Evolutionary conservation across 2,888 invertebrate species (phyloP), one percentile per base, ranked within the genome.

Genomic region (Drosophila paranaensis): DNA sequence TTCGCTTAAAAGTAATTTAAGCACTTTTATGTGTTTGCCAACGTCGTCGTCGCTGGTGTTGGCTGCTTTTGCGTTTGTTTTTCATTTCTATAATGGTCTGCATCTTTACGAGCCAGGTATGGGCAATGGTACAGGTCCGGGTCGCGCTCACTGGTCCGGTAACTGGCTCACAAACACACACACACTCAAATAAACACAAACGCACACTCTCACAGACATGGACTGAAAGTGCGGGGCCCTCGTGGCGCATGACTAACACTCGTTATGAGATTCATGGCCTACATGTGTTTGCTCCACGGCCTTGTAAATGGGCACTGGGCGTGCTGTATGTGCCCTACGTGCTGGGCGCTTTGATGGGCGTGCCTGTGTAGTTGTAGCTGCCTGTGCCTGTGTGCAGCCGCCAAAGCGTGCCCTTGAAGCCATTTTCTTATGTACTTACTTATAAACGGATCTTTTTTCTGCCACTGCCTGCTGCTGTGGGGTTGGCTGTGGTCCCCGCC

Each of bases 191-290:
- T 20, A 53, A 27, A 27, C 27, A 27, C 27, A 6, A 6, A 20
- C 20, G 46, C 14, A 61, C 25, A 60, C 42, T 43, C n/a, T 62
- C 16, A 50, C 43, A 60, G 8, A 55, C 45, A 46, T 25, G 30
- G 25, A 51, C 20, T n/a, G 30, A 53, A 62, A 40, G 65, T 45
- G 54, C 35, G 58, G 55, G 56, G 56, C 64, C 62, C 60, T 62
- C 63, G 72, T 77, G 85, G 84, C 83, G 86, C 82, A 85, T 87
- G 88, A 78, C 88, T 85, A 87, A 86, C 81, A 83, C 79, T 83
- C 83, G 88, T 86, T 87, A 84, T 85, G 82, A 83, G 81, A 85
- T 85, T 85, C 86, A 87, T 86, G 85, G 85, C 85, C 88, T 87
- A 87, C 85, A 86, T 86, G 86, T 86, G 84, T 81, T 85, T 82